Evolutionary conservation across 2,888 invertebrate genomes (phyloP).

Genomic region (Nudaria mundana): DNA sequence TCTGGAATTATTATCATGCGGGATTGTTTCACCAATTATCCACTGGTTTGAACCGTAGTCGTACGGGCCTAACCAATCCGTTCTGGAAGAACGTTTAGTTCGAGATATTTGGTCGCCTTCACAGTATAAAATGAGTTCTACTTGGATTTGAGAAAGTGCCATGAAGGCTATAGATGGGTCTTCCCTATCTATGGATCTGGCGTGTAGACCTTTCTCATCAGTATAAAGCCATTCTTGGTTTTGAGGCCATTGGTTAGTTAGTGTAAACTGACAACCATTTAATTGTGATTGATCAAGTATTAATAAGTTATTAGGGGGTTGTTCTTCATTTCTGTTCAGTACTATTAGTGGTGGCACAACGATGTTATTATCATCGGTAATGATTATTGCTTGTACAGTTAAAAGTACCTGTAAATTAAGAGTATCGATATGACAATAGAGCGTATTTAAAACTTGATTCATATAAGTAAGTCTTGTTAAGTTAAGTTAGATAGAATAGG

Average conservation of each 20-base stretch:
- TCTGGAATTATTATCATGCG: conserved; percentile 57
- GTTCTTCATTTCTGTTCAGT: conserved; percentile 65
- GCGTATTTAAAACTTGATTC: too few relatives aligned
- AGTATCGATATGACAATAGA: too few relatives aligned
- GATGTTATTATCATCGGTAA: conserved; percentile 44
- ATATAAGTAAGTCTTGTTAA: too few relatives aligned
- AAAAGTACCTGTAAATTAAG: conserved; percentile 48
- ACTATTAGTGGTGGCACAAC: conserved; percentile 59
- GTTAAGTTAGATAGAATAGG: too few relatives aligned
- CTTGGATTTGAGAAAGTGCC: conserved; percentile 71
- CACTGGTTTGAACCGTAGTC: conserved; percentile 65
- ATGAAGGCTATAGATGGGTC: conserved; percentile 68
- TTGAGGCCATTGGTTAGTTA: conserved; percentile 62
- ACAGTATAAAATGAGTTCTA: conserved; percentile 62
- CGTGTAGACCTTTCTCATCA: conserved; percentile 57
- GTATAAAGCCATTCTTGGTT: conserved; percentile 67
- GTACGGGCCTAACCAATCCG: conserved; percentile 48
- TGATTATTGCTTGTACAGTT: conserved; percentile 45
- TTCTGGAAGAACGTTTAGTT: conserved; percentile 47
- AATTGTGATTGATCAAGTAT: conserved; percentile 39
- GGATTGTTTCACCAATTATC: conserved; percentile 63
- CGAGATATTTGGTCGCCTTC: conserved; percentile 38
- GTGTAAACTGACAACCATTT: conserved; percentile 52
- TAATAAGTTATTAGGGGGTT: conserved; percentile 53
- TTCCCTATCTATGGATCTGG: conserved; percentile 66